Percentiles rank a stretch among this genome's conserved stretches.
Conservation (phyloP, 2,113 vertebrate species). For the Dromas ardeola region DNA sequence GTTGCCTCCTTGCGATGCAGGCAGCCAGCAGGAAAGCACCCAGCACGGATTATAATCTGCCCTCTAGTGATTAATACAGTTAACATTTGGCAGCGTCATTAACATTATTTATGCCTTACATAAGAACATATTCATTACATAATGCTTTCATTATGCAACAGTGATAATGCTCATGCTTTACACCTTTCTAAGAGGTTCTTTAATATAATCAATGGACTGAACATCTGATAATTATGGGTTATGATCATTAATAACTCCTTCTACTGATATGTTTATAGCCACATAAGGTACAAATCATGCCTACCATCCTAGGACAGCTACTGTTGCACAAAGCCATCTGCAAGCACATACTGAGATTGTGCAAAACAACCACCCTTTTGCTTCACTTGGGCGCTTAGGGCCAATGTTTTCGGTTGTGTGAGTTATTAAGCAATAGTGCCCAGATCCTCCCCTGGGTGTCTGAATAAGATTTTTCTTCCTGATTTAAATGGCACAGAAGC, state of each 20-base stretch:
- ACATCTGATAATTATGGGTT: not conserved
- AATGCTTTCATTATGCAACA: constrained; percentile 19
- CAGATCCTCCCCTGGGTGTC: not conserved
- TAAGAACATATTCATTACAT: not conserved
- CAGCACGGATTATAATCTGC: constrained; percentile 40
- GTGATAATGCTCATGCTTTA: not conserved
- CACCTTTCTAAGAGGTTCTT: constrained; percentile 6
- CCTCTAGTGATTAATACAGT: constrained; percentile 36
- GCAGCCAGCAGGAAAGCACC: not conserved
- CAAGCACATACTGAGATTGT: not conserved
- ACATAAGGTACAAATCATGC: not conserved
- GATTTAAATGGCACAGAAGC: not conserved
- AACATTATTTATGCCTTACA: not conserved
- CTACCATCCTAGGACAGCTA: not conserved
- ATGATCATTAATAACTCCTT: constrained; percentile 13
- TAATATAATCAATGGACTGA: not conserved
- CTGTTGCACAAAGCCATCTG: constrained; percentile 2
- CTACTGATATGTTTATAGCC: not conserved
- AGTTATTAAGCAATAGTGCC: not conserved
- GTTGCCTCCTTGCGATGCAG: not conserved
- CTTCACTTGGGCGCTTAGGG: not conserved
- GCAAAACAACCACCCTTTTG: not conserved
- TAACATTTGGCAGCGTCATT: constrained; percentile 9
- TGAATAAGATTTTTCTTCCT: not conserved
- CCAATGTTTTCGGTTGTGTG: not conserved